phyloP scores from a whole-genome alignment of 2,888 invertebrate species.

The Helleia helle region DNA sequence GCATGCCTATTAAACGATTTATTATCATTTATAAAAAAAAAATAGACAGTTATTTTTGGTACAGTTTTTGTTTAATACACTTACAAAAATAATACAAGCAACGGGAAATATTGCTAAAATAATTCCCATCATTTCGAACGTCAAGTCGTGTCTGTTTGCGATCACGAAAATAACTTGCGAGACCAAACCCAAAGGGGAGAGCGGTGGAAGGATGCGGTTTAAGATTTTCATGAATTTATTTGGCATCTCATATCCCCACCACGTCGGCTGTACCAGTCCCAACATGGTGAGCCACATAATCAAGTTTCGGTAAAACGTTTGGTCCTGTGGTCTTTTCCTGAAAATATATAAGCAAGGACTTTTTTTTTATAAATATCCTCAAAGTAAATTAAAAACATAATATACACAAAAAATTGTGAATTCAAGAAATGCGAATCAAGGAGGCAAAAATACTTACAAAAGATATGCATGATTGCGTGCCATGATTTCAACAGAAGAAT shows the following conservation, averaged over 20 bases:
- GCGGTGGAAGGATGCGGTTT: background rate
- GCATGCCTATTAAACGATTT: too few relatives aligned
- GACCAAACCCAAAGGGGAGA: background rate
- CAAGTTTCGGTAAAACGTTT: slow-evolving; percentile 1
- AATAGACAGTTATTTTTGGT: background rate
- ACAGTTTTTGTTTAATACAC: background rate
- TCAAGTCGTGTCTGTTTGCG: background rate
- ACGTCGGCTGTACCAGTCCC: background rate
- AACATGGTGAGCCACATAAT: background rate
- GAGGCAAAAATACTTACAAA: slow-evolving; percentile 1
- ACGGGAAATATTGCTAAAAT: slow-evolving; percentile 3
- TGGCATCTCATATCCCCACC: background rate
- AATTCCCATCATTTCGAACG: background rate
- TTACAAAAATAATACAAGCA: slow-evolving; percentile 1
- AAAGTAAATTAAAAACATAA: background rate
- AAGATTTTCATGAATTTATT: background rate
- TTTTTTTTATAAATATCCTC: background rate
- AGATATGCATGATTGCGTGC: background rate
- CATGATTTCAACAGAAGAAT: background rate
- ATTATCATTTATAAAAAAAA: too few relatives aligned
- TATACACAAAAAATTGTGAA: too few relatives aligned
- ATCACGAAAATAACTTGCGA: background rate
- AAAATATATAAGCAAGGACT: background rate
- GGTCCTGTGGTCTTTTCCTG: background rate
- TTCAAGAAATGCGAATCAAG: too few relatives aligned